Evolutionary conservation across 2,797 vertebrate species (phyloP).

Genomic region (Euthynnus affinis): DNA sequence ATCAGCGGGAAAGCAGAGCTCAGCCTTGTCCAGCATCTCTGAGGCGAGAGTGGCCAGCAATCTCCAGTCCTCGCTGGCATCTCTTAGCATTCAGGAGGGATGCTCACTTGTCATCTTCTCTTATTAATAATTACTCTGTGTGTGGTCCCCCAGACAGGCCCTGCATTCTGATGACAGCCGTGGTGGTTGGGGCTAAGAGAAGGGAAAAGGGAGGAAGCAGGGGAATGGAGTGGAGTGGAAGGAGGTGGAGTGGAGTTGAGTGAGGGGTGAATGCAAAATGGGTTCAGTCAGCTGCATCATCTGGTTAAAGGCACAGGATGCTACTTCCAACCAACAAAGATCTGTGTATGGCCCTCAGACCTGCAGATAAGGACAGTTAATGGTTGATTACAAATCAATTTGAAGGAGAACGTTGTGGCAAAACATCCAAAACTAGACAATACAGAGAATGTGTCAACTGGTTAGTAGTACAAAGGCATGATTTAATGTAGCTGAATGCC

Average conservation of each 20-base stretch:
- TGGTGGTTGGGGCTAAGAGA: conserved; percentile 56
- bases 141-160: conserved; percentile 78
- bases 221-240: conserved; percentile 52
- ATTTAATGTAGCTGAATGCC: conserved; percentile 65
- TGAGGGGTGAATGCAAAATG: conserved; percentile 78
- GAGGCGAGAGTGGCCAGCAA: conserved; percentile 36
- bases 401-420: conserved; percentile 4
- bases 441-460: conserved; percentile 25
- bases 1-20: conserved; percentile 57
- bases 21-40: conserved; percentile 38
- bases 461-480: conserved; percentile 50
- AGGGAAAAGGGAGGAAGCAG: conserved; percentile 48
- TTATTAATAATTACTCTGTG: conserved; percentile 83
- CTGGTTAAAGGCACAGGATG: conserved; percentile 76
- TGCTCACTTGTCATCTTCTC: conserved; percentile 82
- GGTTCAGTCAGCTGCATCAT: conserved; percentile 79
- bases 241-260: conserved; percentile 60
- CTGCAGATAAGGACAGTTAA: conserved; percentile 36
- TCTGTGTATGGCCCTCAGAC: conserved; percentile 39
- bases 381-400: conserved; percentile 21
- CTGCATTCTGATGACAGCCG: conserved; percentile 78
- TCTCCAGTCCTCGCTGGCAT: conserved; percentile 56
- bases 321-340: conserved; percentile 41
- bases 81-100: conserved; percentile 79
- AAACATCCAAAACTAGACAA: conserved; percentile 42